These are phyloP conservation scores for Propithecus perrieri DNA, from an alignment of 2,797 vertebrate species.

Conservation along the genomic window DNA sequence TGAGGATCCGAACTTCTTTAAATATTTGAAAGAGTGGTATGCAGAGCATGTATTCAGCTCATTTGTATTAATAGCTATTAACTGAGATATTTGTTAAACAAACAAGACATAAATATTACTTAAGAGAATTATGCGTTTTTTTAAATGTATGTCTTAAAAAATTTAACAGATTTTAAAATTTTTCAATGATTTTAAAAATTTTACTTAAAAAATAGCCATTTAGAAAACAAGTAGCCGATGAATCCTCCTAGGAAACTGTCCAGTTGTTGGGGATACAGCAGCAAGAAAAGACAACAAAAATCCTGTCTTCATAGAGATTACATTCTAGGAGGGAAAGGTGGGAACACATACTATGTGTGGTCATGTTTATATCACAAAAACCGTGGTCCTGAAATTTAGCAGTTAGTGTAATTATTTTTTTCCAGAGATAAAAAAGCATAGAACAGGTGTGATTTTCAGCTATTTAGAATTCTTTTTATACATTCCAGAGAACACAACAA, in stretches of 20 bases:
- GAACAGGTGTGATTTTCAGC: background rate
- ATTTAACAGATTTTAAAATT: background rate
- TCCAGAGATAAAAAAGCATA: background rate
- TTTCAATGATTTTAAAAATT: slow-evolving; percentile 61
- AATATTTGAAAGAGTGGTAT: background rate
- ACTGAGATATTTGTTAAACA: background rate
- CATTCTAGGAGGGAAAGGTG: background rate
- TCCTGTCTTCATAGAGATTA: background rate
- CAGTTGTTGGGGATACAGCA: background rate
- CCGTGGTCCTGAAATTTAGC: background rate
- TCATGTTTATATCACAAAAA: background rate
- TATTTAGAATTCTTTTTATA: background rate
- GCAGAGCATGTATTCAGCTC: background rate
- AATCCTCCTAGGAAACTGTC: background rate
- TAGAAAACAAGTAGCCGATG: background rate
- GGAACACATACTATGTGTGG: background rate
- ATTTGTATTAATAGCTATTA: background rate
- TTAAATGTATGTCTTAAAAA: background rate
- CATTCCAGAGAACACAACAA: background rate
- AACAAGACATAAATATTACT: background rate
- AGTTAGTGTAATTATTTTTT: background rate
- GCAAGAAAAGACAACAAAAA: background rate
- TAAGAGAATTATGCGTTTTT: background rate
- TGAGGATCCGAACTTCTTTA: background rate
- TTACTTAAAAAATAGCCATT: slow-evolving; percentile 61